phyloP scores from a whole-genome alignment of 2,888 invertebrate species.

The Cheilosia grossa region DNA sequence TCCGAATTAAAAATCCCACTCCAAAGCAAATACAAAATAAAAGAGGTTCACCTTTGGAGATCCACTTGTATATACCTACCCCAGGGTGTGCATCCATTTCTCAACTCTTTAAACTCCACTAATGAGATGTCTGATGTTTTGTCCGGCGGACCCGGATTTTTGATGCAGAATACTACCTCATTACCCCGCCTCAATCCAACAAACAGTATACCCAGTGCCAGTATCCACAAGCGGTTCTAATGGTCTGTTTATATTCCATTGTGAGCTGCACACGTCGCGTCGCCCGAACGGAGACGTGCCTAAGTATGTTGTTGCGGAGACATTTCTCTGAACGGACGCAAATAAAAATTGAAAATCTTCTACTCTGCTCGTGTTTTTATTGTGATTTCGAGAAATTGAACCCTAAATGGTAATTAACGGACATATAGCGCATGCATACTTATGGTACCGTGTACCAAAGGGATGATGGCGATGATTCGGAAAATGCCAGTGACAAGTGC shows the following conservation, averaged over 20 bases:
- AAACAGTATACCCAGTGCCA: neutral
- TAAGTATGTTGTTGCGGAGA: constrained; percentile 60
- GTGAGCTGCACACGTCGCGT: constrained; percentile 6
- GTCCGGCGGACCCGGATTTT: constrained; percentile 45
- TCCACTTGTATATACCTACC: neutral
- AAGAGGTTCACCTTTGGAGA: constrained; percentile 12
- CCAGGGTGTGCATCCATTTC: constrained; percentile 16
- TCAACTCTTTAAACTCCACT: constrained; percentile 62
- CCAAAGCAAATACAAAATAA: constrained; percentile 35
- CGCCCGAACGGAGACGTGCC: constrained; percentile 47
- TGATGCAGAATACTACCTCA: constrained; percentile 35
- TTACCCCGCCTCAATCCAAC: constrained; percentile 34
- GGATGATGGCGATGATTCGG: constrained; percentile 12
- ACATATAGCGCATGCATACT: neutral
- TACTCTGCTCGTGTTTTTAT: constrained; percentile 40
- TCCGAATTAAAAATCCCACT: constrained; percentile 42
- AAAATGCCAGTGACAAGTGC: constrained; percentile 40
- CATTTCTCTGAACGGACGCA: constrained; percentile 28
- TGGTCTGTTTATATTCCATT: constrained; percentile 49
- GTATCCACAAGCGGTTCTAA: constrained; percentile 43
- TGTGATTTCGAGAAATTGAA: constrained; percentile 62
- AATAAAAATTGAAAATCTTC: constrained; percentile 46
- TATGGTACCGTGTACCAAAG: constrained; percentile 7
- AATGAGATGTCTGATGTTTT: constrained; percentile 72
- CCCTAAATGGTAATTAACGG: constrained; percentile 62